A percentile compares a stretch with the other conserved stretches of the same genome.
Conservation (phyloP, 2,888 invertebrate genomes). For the Theretra japonica region DNA sequence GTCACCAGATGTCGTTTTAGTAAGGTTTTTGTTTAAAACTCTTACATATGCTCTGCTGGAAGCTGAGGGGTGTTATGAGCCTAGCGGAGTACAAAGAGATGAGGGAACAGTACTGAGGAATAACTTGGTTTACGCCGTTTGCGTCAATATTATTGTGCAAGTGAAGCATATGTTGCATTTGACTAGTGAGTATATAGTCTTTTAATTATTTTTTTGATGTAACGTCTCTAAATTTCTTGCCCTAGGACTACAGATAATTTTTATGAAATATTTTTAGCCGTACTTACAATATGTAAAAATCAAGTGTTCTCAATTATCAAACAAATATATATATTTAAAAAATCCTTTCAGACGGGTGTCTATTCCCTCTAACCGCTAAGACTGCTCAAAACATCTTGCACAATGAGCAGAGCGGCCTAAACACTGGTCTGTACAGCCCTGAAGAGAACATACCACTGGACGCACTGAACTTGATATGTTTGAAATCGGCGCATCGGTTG, state of each 20-base stretch:
- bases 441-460: constrained; percentile 82
- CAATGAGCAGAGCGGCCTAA: constrained; percentile 79
- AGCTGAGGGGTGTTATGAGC: constrained; percentile 66
- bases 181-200: constrained; percentile 65
- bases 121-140: constrained; percentile 68
- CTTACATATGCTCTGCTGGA: constrained; percentile 81
- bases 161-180: constrained; percentile 82
- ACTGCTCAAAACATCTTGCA: constrained; percentile 77
- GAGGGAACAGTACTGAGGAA: constrained; percentile 51
- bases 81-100: constrained; percentile 18
- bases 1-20: constrained; percentile 86
- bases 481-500: constrained; percentile 86
- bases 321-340: neutral
- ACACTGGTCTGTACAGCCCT: constrained; percentile 78
- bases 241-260: too few relatives aligned
- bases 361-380: constrained; percentile 77
- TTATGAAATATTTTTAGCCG: too few relatives aligned
- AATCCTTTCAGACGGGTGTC: constrained; percentile 70
- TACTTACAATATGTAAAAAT: too few relatives aligned
- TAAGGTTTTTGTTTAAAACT: constrained; percentile 87
- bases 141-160: constrained; percentile 75
- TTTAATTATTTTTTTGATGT: too few relatives aligned
- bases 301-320: too few relatives aligned
- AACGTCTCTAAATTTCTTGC: too few relatives aligned
- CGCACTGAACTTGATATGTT: constrained; percentile 84